Evolutionary conservation across 2,888 invertebrate genomes (phyloP), one percentile per base, ranked within the genome.

Genomic region (Protodeltote pygarga): DNA sequence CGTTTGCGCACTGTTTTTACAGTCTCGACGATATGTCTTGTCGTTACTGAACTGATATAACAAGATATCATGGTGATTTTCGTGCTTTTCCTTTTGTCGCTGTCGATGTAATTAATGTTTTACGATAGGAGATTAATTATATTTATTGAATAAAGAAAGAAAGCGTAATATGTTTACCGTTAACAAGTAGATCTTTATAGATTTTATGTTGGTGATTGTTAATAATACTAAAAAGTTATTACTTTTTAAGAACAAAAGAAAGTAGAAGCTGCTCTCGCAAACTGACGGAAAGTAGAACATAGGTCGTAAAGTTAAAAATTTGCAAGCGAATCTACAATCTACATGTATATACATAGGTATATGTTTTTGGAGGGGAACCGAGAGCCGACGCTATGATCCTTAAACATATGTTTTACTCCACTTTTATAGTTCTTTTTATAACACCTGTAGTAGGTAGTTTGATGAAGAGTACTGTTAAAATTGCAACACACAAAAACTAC

Each of bases 1-100:
- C 79, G 83, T 85, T 84, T 81, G 81, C 80, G 81, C 81, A 81
- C 76, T 78, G 81, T 79, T 81, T 84, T 81, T 79, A 81, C 79
- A 73, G 70, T 71, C 58, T 52, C 68, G 69, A 59, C 75, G 68
- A 77, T 76, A 76, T 73, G 73, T 65, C 70, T 65, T 65, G 59
- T 77, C 78, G 72, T 75, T 76, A 75, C 75, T 49, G 49, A 73
- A 65, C 68, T 59, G 72, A 73, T 79, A 78, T 78, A 77, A 70
- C 45, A 45, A 68, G 49, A 71, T 71, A 53, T 69, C 64, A 58
- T 60, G 45, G 48, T 52, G 51, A 63, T 64, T 67, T 62, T 61
- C 45, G 35, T 59, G 51, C 53, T 62, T 65, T 59, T 44, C 37
- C 42, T 45, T 62, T 60, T 63, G 44, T 62, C 54, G 44, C 51